Base-by-base conservation (phyloP, 1,140 invertebrate genomes). In the Chrysopa pallens region DNA sequence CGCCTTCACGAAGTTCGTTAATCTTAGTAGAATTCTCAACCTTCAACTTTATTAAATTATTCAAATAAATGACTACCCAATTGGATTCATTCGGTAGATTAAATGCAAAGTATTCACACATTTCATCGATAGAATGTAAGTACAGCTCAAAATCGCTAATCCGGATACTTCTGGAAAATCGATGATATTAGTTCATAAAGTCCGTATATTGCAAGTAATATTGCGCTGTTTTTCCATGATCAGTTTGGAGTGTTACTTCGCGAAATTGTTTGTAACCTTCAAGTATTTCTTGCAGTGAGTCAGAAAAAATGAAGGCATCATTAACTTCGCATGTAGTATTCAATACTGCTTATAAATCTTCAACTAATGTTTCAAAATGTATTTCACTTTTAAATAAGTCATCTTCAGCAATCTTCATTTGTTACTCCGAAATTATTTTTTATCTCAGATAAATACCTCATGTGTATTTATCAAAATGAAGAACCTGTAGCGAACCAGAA, bases 181-280 rank as follows among this genome's bases (percentile, higher is more conserved):
- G 43, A 35, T 45, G 46, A 43, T 46, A 55, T 17, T 45, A 17
- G 40, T 51, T 50, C 14, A 57, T 40, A 13, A 55, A 36, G 15
- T 55, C 43, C 42, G 23, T 35, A 43, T 57, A 53, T 44, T 47
- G 38, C 8, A 23, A 23, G 17, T 50, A 49, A 48, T 44, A 52
- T 50, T 59, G 50, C 29, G 55, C 57, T 36, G 57, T 58, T 43
- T 53, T 54, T 36, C 56, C 54, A 39, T 58, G 46, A n/a, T 45
- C 39, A 13, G 50, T 52, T 15, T 37, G n/a, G 17, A 51, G 42
- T 39, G 52, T 55, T 39, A 36, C 11, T 29, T 36, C 31, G 17
- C 17, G 17, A 5, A 23, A 23, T 5, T 23, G 2, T 23, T 23
- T 23, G 17, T 23, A 23, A 23, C 5, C 5, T 23, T 23, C 17